Percentiles rank a stretch among this genome's conserved stretches.
Conservation (phyloP, 2,113 vertebrate genomes). For the Pangasianodon hypophthalmus region DNA sequence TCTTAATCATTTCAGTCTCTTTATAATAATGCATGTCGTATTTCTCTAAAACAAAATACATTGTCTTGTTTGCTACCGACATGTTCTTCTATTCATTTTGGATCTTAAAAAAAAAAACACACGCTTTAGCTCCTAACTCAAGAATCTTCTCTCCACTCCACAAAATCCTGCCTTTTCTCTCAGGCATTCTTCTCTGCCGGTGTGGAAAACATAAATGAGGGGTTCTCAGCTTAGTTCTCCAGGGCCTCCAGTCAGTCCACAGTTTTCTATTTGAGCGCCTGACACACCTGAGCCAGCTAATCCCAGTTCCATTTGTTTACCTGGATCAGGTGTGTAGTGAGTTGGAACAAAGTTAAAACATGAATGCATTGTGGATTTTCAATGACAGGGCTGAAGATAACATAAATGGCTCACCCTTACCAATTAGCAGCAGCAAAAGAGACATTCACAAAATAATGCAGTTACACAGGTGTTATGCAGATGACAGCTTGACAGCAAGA, state of each 20-base stretch:
- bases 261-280: neutral
- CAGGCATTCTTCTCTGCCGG: conserved; percentile 1
- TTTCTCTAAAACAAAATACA: conserved; percentile 24
- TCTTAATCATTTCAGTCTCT: conserved; percentile 16
- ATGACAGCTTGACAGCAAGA: conserved; percentile 1
- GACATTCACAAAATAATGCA: conserved; percentile 27
- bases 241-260: neutral
- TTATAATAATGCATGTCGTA: neutral
- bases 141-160: conserved; percentile 13
- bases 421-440: conserved; percentile 39
- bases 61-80: neutral
- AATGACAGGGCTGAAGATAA: neutral
- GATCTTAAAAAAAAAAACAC: neutral
- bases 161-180: neutral
- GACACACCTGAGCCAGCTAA: conserved; percentile 5
- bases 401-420: conserved; percentile 25
- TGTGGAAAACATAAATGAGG: neutral
- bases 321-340: conserved; percentile 22
- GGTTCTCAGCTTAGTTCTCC: neutral
- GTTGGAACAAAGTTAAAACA: conserved; percentile 4
- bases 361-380: neutral
- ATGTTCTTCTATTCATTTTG: neutral
- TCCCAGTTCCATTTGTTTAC: conserved; percentile 28
- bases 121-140: conserved; percentile 8
- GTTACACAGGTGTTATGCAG: conserved; percentile 12